A percentile compares a stretch with the other conserved stretches of the same genome.
Conservation (phyloP, 2,113 vertebrate species). For the Lamprologus speciosus region DNA sequence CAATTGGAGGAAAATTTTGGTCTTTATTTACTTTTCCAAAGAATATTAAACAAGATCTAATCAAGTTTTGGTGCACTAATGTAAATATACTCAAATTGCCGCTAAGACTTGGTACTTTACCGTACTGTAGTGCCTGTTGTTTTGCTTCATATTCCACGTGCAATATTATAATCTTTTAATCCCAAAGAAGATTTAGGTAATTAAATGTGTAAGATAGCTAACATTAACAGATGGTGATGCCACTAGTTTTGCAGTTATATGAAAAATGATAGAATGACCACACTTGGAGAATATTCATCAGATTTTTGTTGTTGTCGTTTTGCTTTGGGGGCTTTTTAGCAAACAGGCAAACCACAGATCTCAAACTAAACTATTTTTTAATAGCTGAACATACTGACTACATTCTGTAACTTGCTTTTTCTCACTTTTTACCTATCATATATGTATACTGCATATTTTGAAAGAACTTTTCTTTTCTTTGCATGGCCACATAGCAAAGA, state of each 20-base stretch:
- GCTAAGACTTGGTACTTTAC: not conserved
- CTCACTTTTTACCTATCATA: not conserved
- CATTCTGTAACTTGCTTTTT: not conserved
- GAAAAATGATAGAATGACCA: not conserved
- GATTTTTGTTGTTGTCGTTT: not conserved
- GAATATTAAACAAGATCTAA: not conserved
- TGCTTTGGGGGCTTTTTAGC: not conserved
- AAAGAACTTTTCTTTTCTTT: not conserved
- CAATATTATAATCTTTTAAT: not conserved
- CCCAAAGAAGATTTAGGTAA: not conserved
- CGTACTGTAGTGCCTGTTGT: not conserved
- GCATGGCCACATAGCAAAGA: not conserved
- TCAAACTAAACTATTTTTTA: not conserved
- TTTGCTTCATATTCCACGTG: accelerated
- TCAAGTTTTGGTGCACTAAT: not conserved
- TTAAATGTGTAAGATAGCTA: not conserved
- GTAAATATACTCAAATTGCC: not conserved
- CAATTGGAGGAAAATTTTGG: not conserved
- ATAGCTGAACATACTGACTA: not conserved
- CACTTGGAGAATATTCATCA: not conserved
- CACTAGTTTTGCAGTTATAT: not conserved
- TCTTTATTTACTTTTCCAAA: not conserved
- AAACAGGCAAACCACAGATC: not conserved
- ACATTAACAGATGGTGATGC: not conserved
- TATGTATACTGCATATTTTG: not conserved